A percentile compares a stretch with the other conserved stretches of the same genome.
Evolutionary conservation across 2,888 invertebrate species (phyloP).

Genomic region (Xestia c-nigrum): DNA sequence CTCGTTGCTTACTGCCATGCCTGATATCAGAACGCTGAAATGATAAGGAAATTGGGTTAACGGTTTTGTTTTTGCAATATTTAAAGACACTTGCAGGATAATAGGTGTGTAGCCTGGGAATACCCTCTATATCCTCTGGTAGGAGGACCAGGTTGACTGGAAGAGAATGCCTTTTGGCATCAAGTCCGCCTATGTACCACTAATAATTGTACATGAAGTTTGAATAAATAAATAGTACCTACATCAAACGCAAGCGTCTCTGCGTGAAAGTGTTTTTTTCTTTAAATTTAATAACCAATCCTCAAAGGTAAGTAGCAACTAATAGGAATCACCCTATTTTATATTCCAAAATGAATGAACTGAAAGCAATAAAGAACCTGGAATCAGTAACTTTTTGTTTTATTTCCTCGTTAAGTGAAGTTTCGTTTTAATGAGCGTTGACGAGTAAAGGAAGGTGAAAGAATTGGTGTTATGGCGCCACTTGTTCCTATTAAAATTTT

Average conservation of each 20-base stretch:
- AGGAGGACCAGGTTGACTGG: no score
- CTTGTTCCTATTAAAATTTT: slow-evolving; percentile 43
- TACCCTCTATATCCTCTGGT: background rate
- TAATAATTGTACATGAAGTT: no score
- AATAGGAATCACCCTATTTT: background rate
- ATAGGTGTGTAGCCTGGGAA: background rate
- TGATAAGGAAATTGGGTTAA: background rate
- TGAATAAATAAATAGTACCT: no score
- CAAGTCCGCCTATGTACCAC: no score
- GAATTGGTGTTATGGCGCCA: slow-evolving; percentile 19
- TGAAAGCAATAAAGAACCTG: slow-evolving; percentile 37
- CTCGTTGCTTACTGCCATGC: slow-evolving; percentile 87
- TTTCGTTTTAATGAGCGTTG: slow-evolving; percentile 54
- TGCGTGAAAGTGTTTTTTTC: background rate
- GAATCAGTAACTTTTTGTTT: slow-evolving; percentile 51
- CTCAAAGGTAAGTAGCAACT: background rate
- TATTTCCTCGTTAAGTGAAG: slow-evolving; percentile 48
- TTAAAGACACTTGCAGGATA: background rate
- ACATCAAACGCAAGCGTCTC: background rate
- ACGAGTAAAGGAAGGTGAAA: slow-evolving; percentile 22
- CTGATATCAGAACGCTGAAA: slow-evolving; percentile 81
- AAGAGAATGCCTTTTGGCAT: no score
- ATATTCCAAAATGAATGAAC: slow-evolving; percentile 17
- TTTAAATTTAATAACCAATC: background rate
- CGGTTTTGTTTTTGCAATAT: background rate